phyloP scores from a whole-genome alignment of 2,888 invertebrate genomes.

The Meganola albula region DNA sequence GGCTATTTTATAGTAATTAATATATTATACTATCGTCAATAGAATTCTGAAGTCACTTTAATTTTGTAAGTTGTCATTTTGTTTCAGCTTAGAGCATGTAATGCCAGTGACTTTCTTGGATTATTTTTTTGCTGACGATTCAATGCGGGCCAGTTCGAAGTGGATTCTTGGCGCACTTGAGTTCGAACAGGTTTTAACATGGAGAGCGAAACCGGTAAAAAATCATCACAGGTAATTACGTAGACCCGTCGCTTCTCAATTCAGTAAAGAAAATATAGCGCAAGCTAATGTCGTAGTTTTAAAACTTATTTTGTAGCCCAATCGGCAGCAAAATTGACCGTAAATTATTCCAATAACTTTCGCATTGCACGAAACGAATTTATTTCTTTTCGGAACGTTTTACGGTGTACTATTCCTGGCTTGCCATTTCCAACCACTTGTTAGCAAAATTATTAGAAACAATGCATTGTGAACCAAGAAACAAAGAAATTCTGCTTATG shows the following conservation, averaged over 20 bases:
- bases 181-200: constrained; percentile 66
- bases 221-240: constrained; percentile 70
- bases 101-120: constrained; percentile 52
- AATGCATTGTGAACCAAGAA: constrained; percentile 54
- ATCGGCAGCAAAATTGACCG: constrained; percentile 10
- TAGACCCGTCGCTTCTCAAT: constrained; percentile 58
- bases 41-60: no score
- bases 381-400: constrained; percentile 40
- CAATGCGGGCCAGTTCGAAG: constrained; percentile 53
- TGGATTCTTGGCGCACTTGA: constrained; percentile 63
- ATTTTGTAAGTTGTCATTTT: no score
- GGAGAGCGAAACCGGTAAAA: constrained; percentile 64
- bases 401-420: constrained; percentile 42
- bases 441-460: constrained; percentile 65
- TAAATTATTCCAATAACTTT: constrained; percentile 16
- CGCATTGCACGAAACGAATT: constrained; percentile 23
- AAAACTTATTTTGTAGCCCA: constrained; percentile 4
- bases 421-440: constrained; percentile 49
- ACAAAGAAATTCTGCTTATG: constrained; percentile 61
- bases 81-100: constrained; percentile 38
- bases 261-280: constrained; percentile 24
- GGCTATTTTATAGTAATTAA: no score
- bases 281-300: constrained; percentile 4
- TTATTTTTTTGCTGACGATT: constrained; percentile 54
- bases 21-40: no score